Base-by-base conservation (phyloP, 2,888 invertebrate genomes). In the Oxytorus armatus region DNA sequence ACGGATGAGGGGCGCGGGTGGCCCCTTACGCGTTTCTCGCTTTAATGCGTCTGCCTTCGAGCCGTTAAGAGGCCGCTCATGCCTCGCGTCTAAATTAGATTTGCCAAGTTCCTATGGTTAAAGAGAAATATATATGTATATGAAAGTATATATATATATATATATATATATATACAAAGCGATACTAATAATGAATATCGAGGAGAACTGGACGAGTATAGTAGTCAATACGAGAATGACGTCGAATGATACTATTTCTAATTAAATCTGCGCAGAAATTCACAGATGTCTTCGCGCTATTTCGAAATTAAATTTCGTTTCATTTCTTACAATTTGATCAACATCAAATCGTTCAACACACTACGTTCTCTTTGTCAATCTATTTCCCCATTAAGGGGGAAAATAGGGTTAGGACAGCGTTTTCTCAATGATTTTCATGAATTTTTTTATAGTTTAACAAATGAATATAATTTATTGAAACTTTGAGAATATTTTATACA, bases 21-120 rank as follows among this genome's bases (percentile, higher is more conserved):
- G 72, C 65, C 66, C 59, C 16, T 44, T 44, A 5, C 65, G 44
- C 51, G 25, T 76, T n/a, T 73, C 66, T 61, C 53, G 49, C 74
- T 79, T 84, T 84, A 86, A 85, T 83, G 84, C 76, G 83, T 83
- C 83, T 84, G 77, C 79, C 49, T 55, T 66, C 63, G 76, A 83
- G 82, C 84, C 75, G 83, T 84, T 84, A 82, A 83, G 77, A 83
- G 81, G 75, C 77, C 72, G 76, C 76, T 77, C 82, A 44, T 80
- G 75, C 74, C 73, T 69, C 47, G 68, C 55, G 47, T 76, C 77
- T 76, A 80, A 80, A 83, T 82, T 80, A 79, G 66, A 79, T 83
- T 82, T 53, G 65, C 77, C 72, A 55, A 70, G 49, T 69, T 68
- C 36, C 39, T 68, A 63, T 39, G 53, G 44, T 39, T 47, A 55